Base-by-base conservation (phyloP, 2,888 invertebrate species). In the Ormyrus rosae region DNA sequence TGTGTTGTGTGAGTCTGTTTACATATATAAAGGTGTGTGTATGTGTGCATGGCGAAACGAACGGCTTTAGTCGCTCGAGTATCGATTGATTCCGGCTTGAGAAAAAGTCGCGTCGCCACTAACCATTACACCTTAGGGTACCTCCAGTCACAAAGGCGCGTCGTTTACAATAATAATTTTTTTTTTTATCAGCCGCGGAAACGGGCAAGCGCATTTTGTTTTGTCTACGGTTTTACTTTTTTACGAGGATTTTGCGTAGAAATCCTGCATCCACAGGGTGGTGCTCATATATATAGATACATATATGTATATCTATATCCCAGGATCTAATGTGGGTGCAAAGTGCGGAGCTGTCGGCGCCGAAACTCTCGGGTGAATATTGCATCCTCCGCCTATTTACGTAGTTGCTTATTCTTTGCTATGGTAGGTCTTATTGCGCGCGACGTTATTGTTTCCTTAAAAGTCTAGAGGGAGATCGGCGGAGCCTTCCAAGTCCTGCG, bases 381-480 rank as follows among this genome's bases (percentile, higher is more conserved):
- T 19, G 19, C 19, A 19, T 19, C 19, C 19, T 19, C 19, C 19
- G 19, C 19, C 19, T 19, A 19, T 19, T 19, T 19, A 19, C 19
- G 19, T 19, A 19, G 19, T 19, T 19, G 19, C 19, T 19, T 19
- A 19, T 19, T 19, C 19, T 19, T 19, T 19, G 19, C 19, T 19
- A 19, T 19, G 19, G 19, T 19, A 19, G 19, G 19, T 19, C 19
- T 19, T 19, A 19, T 19, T 19, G 19, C 60, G n/a, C 58, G 8
- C 6, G 6, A n/a, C 10, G 6, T 50, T 48, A 7, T 61, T 53
- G 13, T 19, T 63, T 5, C 13, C 50, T 92, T 94, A 96, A 90
- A 95, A 95, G 90, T 95, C 95, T 87, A 95, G 91, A 83, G 95
- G 94, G 91, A 94, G 94, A 91, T 96, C 94, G 88, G 96, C 94